These are phyloP conservation scores for Standfussiana lucernea DNA, from an alignment of 2,888 invertebrate species.

Conservation along the genomic window DNA sequence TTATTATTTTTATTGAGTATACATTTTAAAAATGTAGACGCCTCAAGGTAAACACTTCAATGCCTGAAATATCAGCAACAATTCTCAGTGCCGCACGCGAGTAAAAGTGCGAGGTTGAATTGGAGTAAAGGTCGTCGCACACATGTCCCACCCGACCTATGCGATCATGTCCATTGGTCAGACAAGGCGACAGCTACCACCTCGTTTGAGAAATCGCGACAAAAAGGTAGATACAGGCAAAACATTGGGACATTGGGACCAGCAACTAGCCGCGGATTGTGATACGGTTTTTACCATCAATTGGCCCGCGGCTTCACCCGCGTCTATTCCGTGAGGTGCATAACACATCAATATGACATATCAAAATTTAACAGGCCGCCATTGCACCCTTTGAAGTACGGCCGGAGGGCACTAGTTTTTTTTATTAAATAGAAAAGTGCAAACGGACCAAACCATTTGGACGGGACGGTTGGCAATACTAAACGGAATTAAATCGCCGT, in stretches of 20 bases:
- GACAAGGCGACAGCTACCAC: neutral
- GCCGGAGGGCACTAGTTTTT: neutral
- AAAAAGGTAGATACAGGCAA: neutral
- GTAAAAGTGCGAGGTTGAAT: slow-evolving; percentile 50
- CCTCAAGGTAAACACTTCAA: slow-evolving; percentile 40
- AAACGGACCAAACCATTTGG: neutral
- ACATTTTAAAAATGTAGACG: neutral
- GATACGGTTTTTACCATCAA: neutral
- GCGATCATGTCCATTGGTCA: neutral
- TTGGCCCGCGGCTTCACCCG: neutral
- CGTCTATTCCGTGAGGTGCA: neutral
- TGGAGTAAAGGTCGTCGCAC: slow-evolving; percentile 20
- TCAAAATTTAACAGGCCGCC: neutral
- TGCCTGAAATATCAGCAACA: slow-evolving; percentile 20
- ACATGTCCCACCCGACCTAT: neutral
- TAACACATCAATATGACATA: neutral
- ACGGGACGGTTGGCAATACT: too few relatives aligned
- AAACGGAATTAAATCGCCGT: neutral
- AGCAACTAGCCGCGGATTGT: neutral
- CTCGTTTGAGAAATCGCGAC: neutral
- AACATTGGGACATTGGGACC: neutral
- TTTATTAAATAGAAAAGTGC: neutral
- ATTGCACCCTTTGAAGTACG: neutral
- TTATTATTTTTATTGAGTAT: neutral
- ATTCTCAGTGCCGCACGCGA: slow-evolving; percentile 19